Conservation (phyloP, 2,797 vertebrate species). For the Anguilla anguilla region DNA sequence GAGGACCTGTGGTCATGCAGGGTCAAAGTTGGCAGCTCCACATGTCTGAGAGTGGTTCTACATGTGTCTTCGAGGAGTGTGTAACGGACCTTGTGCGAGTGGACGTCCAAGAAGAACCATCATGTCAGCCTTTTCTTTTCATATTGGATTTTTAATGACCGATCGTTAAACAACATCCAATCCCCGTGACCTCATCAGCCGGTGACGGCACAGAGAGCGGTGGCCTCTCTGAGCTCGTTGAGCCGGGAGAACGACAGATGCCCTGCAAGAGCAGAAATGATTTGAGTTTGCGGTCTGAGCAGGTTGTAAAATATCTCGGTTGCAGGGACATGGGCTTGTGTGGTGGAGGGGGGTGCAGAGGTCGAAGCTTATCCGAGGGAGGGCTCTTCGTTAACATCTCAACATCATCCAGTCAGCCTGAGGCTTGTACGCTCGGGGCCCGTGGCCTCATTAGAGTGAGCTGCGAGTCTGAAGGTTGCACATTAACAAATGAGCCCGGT, state of each 20-base stretch:
- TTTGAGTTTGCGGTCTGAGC: slow-evolving; percentile 12
- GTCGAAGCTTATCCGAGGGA: slow-evolving; percentile 14
- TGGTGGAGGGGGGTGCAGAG: neutral
- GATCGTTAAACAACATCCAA: slow-evolving; percentile 28
- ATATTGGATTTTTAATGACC: slow-evolving; percentile 13
- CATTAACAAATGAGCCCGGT: slow-evolving; percentile 51
- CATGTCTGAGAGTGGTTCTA: neutral
- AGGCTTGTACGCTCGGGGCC: slow-evolving; percentile 24
- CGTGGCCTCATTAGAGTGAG: slow-evolving; percentile 49
- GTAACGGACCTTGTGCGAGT: neutral
- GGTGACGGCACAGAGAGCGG: slow-evolving; percentile 46
- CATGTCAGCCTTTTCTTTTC: neutral
- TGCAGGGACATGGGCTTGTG: neutral
- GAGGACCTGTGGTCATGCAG: neutral
- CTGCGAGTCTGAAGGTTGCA: slow-evolving; percentile 49
- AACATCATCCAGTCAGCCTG: slow-evolving; percentile 37
- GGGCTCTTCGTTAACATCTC: slow-evolving; percentile 39
- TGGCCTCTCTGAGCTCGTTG: slow-evolving; percentile 36
- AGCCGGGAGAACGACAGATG: slow-evolving; percentile 52
- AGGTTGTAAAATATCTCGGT: slow-evolving; percentile 30
- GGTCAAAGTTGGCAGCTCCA: neutral
- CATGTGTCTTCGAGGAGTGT: too few species aligned
- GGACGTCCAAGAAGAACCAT: neutral
- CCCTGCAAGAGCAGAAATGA: slow-evolving; percentile 27
- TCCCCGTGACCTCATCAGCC: slow-evolving; percentile 42